Evolutionary conservation across 2,113 vertebrate species (phyloP).

Genomic region (Raja brachyura): DNA sequence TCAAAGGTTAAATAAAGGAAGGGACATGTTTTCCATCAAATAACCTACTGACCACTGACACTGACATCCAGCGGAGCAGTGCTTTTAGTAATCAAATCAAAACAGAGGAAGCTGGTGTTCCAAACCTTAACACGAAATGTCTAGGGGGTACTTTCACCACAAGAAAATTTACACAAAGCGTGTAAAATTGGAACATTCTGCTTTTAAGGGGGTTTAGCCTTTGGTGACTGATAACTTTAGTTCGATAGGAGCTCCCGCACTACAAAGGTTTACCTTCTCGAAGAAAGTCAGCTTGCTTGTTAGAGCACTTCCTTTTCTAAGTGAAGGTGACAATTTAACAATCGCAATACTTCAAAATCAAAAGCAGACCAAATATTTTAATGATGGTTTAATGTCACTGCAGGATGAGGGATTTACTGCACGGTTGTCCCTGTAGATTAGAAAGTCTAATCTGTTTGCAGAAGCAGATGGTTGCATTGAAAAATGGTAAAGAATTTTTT

Average conservation of each 20-base stretch:
- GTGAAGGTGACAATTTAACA: slow-evolving; percentile 83
- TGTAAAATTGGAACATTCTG: slow-evolving; percentile 66
- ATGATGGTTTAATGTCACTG: slow-evolving; percentile 50
- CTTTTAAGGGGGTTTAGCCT: slow-evolving; percentile 59
- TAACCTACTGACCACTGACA: slow-evolving; percentile 66
- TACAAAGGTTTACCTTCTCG: slow-evolving; percentile 68
- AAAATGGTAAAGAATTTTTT: background rate
- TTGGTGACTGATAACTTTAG: slow-evolving; percentile 58
- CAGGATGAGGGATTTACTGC: slow-evolving; percentile 5
- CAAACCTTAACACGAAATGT: slow-evolving; percentile 55
- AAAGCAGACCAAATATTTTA: slow-evolving; percentile 59
- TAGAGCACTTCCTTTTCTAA: slow-evolving; percentile 70
- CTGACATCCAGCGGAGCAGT: slow-evolving; percentile 58
- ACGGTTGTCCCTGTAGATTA: background rate
- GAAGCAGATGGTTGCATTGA: background rate
- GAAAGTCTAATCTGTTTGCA: slow-evolving; percentile 7
- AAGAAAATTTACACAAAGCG: slow-evolving; percentile 64
- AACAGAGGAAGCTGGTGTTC: slow-evolving; percentile 62
- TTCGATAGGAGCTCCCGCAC: slow-evolving; percentile 55
- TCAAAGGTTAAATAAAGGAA: slow-evolving; percentile 81
- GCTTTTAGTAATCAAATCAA: slow-evolving; percentile 65
- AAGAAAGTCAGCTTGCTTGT: slow-evolving; percentile 64
- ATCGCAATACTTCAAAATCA: slow-evolving; percentile 67
- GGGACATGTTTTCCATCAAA: slow-evolving; percentile 75
- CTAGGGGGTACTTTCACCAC: slow-evolving; percentile 59